Conservation (phyloP, 92 coral and sea anemone species). For the Heteractis magnifica region DNA sequence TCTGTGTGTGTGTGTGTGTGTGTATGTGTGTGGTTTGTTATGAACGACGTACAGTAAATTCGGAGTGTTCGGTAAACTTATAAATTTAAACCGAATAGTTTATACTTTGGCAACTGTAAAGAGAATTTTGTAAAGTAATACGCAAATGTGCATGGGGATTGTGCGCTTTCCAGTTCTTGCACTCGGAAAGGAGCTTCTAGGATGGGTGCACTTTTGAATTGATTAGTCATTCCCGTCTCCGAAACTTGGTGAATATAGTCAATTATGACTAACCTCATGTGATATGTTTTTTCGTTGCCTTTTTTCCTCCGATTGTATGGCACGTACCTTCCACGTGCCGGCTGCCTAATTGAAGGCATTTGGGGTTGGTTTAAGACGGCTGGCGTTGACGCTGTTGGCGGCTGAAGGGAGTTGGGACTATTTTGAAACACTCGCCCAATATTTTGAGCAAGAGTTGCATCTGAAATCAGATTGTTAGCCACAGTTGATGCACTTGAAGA, state of each 20-base stretch:
- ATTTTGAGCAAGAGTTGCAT: background rate
- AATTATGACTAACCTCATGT: conserved; percentile 26
- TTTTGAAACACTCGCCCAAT: background rate
- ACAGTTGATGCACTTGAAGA: background rate
- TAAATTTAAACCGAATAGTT: too few species aligned
- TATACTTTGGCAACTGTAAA: too few species aligned
- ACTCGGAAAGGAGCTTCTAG: conserved; percentile 31
- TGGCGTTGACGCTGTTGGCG: background rate
- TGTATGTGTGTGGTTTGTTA: too few species aligned
- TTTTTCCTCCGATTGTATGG: conserved; percentile 24
- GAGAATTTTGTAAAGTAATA: too few species aligned
- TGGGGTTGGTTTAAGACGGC: background rate
- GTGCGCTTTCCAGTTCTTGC: background rate
- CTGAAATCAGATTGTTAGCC: background rate
- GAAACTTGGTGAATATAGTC: conserved; percentile 22
- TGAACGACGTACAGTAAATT: too few species aligned
- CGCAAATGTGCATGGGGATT: too few species aligned
- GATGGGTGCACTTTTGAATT: conserved; percentile 2
- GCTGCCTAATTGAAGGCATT: conserved; percentile 19
- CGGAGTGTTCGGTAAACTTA: too few species aligned
- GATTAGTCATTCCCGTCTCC: conserved; percentile 13
- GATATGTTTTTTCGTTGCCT: conserved; percentile 16
- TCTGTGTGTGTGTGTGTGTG: too few species aligned
- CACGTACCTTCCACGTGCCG: conserved; percentile 17
- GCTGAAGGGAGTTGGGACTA: background rate